These are phyloP conservation scores for Vesta saturnalis DNA, from an alignment of 2,888 invertebrate species.

Conservation along the genomic window DNA sequence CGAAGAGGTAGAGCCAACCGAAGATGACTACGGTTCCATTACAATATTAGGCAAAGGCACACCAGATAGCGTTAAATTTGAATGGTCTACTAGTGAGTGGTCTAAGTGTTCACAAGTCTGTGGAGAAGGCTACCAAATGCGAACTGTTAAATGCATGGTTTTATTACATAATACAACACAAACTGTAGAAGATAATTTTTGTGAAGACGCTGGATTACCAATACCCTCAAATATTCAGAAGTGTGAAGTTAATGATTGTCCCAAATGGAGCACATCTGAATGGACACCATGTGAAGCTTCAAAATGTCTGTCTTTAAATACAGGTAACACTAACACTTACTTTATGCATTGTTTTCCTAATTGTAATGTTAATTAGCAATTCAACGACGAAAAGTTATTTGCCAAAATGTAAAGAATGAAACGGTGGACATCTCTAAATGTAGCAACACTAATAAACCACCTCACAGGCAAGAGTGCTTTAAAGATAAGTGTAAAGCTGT, in stretches of 20 bases:
- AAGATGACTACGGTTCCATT: constrained; percentile 45
- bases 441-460: constrained; percentile 77
- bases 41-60: constrained; percentile 48
- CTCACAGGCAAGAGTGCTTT: constrained; percentile 81
- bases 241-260: constrained; percentile 76
- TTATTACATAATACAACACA: constrained; percentile 66
- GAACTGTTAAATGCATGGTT: constrained; percentile 79
- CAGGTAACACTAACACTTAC: constrained; percentile 61
- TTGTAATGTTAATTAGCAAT: constrained; percentile 65
- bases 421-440: constrained; percentile 67
- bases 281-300: constrained; percentile 80
- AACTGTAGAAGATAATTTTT: constrained; percentile 71
- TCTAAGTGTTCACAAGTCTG: constrained; percentile 86
- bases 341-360: not conserved
- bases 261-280: constrained; percentile 74
- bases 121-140: constrained; percentile 79
- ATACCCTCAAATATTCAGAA: constrained; percentile 71
- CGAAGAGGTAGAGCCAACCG: constrained; percentile 31
- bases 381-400: constrained; percentile 75
- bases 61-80: constrained; percentile 69
- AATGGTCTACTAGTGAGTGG: constrained; percentile 88
- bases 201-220: constrained; percentile 75
- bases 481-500: constrained; percentile 86
- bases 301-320: constrained; percentile 79
- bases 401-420: constrained; percentile 63